These are phyloP conservation scores for Eupithecia dodoneata DNA, from an alignment of 2,888 invertebrate genomes.

Conservation along the genomic window DNA sequence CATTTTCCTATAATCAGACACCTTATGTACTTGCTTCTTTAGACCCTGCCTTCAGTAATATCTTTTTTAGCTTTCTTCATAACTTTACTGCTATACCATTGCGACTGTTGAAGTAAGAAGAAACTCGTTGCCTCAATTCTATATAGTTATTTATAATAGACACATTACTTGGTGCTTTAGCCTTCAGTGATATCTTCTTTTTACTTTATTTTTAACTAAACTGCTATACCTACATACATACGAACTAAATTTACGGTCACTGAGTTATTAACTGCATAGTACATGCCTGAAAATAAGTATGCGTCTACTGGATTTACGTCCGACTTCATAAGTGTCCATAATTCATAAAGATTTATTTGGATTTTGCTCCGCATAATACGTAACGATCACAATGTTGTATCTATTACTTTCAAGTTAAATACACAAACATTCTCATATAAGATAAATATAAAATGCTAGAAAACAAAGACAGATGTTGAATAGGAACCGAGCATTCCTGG, in stretches of 20 bases:
- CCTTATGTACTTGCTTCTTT: not conserved
- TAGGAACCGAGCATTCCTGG: slow-evolving; percentile 15
- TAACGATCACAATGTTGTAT: not conserved
- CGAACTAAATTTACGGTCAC: not conserved
- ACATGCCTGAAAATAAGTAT: not conserved
- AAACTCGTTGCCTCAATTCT: no score
- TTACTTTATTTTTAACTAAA: no score
- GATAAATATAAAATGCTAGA: not conserved
- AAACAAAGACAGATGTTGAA: slow-evolving; percentile 14
- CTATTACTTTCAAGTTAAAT: not conserved
- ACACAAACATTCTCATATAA: not conserved
- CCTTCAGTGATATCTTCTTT: not conserved
- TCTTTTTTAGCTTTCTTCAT: not conserved
- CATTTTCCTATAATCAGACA: not conserved
- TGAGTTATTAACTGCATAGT: slow-evolving; percentile 2
- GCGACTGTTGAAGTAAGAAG: no score
- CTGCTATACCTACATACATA: not conserved
- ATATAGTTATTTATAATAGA: no score
- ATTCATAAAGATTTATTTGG: slow-evolving; percentile 9
- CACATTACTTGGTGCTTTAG: not conserved
- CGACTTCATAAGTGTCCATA: not conserved
- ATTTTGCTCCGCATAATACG: not conserved
- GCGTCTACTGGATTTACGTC: slow-evolving; percentile 4
- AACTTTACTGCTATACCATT: no score
- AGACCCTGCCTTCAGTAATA: not conserved